Percentiles rank a stretch among this genome's conserved stretches.
Conservation (phyloP, 2,888 invertebrate species). For the Aphidius colemani region DNA sequence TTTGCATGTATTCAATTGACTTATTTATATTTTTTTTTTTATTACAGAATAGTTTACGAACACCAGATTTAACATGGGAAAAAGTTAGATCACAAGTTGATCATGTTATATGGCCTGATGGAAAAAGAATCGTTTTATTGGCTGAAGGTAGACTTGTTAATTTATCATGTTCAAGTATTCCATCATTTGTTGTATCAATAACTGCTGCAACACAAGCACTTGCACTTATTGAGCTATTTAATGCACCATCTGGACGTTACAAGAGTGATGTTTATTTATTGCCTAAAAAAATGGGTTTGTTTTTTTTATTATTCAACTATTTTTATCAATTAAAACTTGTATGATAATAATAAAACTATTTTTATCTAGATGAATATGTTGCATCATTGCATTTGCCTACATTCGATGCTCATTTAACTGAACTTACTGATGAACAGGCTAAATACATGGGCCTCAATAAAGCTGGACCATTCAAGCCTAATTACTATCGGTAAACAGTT, state of each 20-base stretch:
- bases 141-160: conserved; percentile 96
- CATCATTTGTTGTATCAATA: conserved; percentile 97
- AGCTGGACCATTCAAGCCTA: conserved; percentile 98
- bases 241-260: conserved; percentile 92
- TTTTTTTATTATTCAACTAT: conserved; percentile 13
- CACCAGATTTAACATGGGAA: conserved; percentile 96
- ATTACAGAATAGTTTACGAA: conserved; percentile 80
- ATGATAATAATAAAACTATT: conserved; percentile 1
- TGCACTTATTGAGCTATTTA: conserved; percentile 95
- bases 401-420: conserved; percentile 96
- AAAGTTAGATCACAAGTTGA: conserved; percentile 97
- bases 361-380: conserved; percentile 86
- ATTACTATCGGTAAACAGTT: conserved; percentile 84
- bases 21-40: conserved; percentile 24
- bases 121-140: conserved; percentile 89
- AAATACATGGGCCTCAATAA: conserved; percentile 97
- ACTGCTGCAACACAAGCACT: conserved; percentile 97
- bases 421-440: conserved; percentile 94
- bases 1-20: neutral
- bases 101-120: conserved; percentile 98
- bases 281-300: conserved; percentile 96
- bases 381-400: conserved; percentile 95
- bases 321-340: too few species aligned
- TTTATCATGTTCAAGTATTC: conserved; percentile 94
- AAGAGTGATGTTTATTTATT: conserved; percentile 96